phyloP scores from a whole-genome alignment of 1,140 invertebrate species.

The honey bee (Apis mellifera) region Amel_HAv3.1 CM009935.2:7564001-7564500 shows the following conservation, averaged over 20 bases:
- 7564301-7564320: constrained; percentile 43
- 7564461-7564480: no score
- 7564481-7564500: no score
- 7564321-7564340: constrained; percentile 29
- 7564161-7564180: constrained; percentile 44
- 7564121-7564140: constrained; percentile 40
- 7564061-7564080: neutral
- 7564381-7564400: neutral
- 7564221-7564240: constrained; percentile 41
- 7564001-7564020: constrained; percentile 60
- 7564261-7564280: constrained; percentile 20
- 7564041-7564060: constrained; percentile 53
- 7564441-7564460: no score
- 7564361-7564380: neutral
- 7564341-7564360: neutral
- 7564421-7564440: neutral
- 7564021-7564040: constrained; percentile 60
- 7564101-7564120: constrained; percentile 54
- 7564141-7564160: constrained; percentile 8
- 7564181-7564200: constrained; percentile 31
- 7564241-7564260: constrained; percentile 3
- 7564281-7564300: neutral
- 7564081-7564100: constrained; percentile 20
- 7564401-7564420: neutral
- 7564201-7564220: constrained; percentile 41